Percentiles rank a stretch among this genome's conserved stretches.
Evolutionary conservation across 2,888 invertebrate genomes (phyloP).

Genomic region (Torymus aiolomorphi): DNA sequence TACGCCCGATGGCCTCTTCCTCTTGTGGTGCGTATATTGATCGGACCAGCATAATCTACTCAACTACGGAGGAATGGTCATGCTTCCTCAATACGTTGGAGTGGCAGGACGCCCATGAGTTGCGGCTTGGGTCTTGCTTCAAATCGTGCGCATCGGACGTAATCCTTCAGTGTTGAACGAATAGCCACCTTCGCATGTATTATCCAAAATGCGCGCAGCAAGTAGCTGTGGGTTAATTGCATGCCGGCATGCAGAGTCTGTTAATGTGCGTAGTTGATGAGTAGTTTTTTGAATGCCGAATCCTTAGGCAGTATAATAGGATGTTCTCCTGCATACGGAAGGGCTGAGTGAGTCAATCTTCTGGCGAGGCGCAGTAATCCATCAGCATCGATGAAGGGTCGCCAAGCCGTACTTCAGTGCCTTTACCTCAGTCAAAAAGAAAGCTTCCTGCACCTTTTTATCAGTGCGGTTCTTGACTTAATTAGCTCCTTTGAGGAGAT

Average conservation of each 20-base stretch:
- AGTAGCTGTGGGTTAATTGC: too few relatives aligned
- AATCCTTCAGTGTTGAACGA: too few relatives aligned
- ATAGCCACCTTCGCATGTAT: too few relatives aligned
- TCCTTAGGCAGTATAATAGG: neutral
- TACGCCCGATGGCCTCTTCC: constrained; percentile 40
- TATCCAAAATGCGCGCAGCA: too few relatives aligned
- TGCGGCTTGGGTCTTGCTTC: too few relatives aligned
- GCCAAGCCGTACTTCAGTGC: neutral
- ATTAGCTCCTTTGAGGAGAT: neutral
- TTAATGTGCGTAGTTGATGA: neutral
- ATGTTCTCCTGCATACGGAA: neutral
- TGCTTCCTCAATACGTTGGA: neutral
- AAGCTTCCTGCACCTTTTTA: neutral
- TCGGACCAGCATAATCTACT: constrained; percentile 61
- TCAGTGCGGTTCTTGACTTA: neutral
- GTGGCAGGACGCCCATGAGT: neutral
- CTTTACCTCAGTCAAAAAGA: neutral
- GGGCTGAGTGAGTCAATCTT: neutral
- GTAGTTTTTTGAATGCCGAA: neutral
- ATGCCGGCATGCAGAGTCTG: too few relatives aligned
- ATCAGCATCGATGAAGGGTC: neutral
- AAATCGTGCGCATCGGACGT: too few relatives aligned
- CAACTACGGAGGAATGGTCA: constrained; percentile 34
- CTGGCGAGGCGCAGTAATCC: neutral
- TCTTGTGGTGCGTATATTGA: constrained; percentile 48